Conservation (phyloP, 2,113 vertebrate species). For the Carassius carassius region DNA sequence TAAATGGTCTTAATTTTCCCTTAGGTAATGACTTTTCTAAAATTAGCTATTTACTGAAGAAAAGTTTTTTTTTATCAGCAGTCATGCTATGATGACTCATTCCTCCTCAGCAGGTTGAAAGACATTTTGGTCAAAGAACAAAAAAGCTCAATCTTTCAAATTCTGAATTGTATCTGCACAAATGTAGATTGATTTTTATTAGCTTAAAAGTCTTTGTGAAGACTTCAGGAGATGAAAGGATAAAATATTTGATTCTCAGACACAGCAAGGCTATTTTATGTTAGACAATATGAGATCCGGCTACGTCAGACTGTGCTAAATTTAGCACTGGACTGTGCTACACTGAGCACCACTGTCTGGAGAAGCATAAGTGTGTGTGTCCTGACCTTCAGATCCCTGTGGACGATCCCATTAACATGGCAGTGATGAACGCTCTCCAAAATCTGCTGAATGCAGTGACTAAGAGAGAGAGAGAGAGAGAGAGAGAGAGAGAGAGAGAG, state of each 20-base stretch:
- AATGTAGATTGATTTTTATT: slow-evolving; percentile 20
- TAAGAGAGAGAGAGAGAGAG: slow-evolving; percentile 52
- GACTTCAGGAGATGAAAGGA: slow-evolving; percentile 19
- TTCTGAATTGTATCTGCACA: background rate
- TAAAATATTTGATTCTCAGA: slow-evolving; percentile 15
- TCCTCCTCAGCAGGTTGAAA: slow-evolving; percentile 16
- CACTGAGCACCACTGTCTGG: slow-evolving; percentile 21
- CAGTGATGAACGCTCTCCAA: slow-evolving; percentile 82
- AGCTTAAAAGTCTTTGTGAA: slow-evolving; percentile 35
- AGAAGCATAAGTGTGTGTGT: slow-evolving; percentile 24
- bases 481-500: slow-evolving; percentile 29
- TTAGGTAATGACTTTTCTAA: slow-evolving; percentile 55
- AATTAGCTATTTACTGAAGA: slow-evolving; percentile 68
- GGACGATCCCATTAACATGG: slow-evolving; percentile 80
- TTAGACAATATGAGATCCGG: slow-evolving; percentile 17
- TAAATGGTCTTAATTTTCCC: slow-evolving; percentile 63
- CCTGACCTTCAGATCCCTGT: slow-evolving; percentile 81
- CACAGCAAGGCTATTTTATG: slow-evolving; percentile 21
- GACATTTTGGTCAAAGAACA: background rate
- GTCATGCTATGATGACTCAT: slow-evolving; percentile 16
- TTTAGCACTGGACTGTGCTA: slow-evolving; percentile 34
- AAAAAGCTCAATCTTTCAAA: slow-evolving; percentile 24
- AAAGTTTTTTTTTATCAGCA: slow-evolving; percentile 60
- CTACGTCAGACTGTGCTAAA: slow-evolving; percentile 42
- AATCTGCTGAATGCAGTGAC: slow-evolving; percentile 84